Conservation (phyloP, 2,888 invertebrate genomes). For the Girardia tigrina region DNA sequence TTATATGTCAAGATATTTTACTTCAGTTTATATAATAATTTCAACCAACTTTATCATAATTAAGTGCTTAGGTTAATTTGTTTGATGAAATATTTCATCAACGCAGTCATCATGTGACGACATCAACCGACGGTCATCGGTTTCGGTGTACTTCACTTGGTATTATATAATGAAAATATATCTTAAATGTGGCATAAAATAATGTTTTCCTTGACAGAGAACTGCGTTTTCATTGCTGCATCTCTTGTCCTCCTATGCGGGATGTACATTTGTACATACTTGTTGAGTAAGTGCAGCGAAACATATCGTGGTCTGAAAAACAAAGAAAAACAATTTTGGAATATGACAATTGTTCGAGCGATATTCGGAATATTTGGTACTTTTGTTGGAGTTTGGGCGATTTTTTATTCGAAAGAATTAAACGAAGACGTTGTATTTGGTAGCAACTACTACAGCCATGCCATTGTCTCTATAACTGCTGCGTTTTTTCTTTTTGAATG, state of each 20-base stretch:
- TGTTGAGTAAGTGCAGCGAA: not conserved
- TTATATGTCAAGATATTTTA: too few relatives aligned
- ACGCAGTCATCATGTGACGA: too few relatives aligned
- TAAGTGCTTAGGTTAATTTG: too few relatives aligned
- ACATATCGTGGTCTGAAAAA: not conserved
- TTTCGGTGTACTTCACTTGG: too few relatives aligned
- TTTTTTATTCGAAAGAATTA: slow-evolving; percentile 41
- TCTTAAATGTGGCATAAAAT: too few relatives aligned
- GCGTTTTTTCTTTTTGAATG: slow-evolving; percentile 44
- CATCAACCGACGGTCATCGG: too few relatives aligned
- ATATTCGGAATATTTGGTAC: slow-evolving; percentile 41
- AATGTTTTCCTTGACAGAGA: not conserved
- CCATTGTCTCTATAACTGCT: slow-evolving; percentile 40
- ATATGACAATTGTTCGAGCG: slow-evolving; percentile 41
- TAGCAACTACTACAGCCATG: slow-evolving; percentile 40
- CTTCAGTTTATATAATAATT: too few relatives aligned
- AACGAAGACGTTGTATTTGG: slow-evolving; percentile 41
- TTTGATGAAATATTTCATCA: too few relatives aligned
- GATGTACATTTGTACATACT: not conserved
- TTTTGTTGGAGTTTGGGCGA: slow-evolving; percentile 40
- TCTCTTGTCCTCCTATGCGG: slow-evolving; percentile 1
- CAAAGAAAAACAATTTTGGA: slow-evolving; percentile 44
- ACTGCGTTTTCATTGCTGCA: not conserved
- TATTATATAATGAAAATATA: too few relatives aligned
- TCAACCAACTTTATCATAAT: too few relatives aligned